Conservation (phyloP, 2,113 vertebrate species). For the Arothron firmamentum region DNA sequence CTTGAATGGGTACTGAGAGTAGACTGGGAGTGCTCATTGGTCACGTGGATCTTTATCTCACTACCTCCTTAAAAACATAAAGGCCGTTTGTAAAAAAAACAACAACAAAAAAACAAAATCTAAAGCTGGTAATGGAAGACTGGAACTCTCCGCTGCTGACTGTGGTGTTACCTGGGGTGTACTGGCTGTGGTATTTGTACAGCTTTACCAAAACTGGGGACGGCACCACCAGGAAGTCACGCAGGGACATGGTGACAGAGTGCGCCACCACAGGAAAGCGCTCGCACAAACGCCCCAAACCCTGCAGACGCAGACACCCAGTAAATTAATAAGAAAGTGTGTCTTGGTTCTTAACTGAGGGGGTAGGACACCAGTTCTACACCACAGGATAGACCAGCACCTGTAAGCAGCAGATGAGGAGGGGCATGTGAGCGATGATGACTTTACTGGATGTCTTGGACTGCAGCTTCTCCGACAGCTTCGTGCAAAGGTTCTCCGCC, state of each 20-base stretch:
- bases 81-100: neutral
- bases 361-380: too few relatives aligned
- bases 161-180: constrained; percentile 79
- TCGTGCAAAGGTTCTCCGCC: constrained; percentile 95
- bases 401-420: constrained; percentile 97
- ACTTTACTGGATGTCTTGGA: constrained; percentile 98
- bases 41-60: constrained; percentile 97
- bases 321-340: neutral
- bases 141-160: neutral
- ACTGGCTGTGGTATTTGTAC: constrained; percentile 97
- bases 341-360: neutral
- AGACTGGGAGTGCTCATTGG: constrained; percentile 91
- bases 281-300: constrained; percentile 91
- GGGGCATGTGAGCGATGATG: constrained; percentile 97
- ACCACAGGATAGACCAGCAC: constrained; percentile 57
- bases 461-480: constrained; percentile 95
- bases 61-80: constrained; percentile 67
- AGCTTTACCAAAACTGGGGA: constrained; percentile 97
- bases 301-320: constrained; percentile 67
- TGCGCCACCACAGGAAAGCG: constrained; percentile 94
- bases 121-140: neutral
- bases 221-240: constrained; percentile 94
- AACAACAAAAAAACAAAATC: too few relatives aligned
- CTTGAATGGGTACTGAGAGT: constrained; percentile 81
- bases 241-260: constrained; percentile 89